Conservation (phyloP, 2,888 invertebrate species). For the Oligia strigilis region DNA sequence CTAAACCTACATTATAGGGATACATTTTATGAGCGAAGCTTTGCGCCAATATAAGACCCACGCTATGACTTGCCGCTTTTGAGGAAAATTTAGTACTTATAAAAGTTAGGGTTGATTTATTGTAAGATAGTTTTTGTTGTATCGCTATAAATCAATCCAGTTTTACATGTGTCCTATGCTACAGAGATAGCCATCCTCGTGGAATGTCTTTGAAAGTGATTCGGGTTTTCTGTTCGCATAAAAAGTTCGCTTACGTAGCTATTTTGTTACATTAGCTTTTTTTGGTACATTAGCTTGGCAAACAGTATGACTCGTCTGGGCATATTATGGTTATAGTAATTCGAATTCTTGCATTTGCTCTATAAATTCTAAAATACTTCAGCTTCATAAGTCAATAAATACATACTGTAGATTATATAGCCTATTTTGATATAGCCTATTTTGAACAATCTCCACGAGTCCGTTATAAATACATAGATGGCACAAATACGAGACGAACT, state of each 20-base stretch:
- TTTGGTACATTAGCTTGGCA: not conserved
- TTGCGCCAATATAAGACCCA: slow-evolving; percentile 39
- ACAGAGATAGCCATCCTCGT: slow-evolving; percentile 23
- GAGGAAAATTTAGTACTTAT: slow-evolving; percentile 48
- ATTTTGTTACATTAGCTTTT: not conserved
- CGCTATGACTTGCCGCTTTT: slow-evolving; percentile 63
- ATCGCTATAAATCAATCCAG: slow-evolving; percentile 65
- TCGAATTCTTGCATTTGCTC: not conserved
- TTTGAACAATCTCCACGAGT: not conserved
- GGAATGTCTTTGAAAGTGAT: slow-evolving; percentile 33
- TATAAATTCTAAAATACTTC: not conserved
- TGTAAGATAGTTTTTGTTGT: slow-evolving; percentile 59
- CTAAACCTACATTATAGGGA: slow-evolving; percentile 55
- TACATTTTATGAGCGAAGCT: slow-evolving; percentile 58
- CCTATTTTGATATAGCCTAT: not conserved
- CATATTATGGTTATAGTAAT: not conserved
- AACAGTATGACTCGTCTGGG: not conserved
- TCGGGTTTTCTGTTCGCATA: slow-evolving; percentile 17
- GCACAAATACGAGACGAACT: not conserved
- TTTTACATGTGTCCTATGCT: slow-evolving; percentile 56
- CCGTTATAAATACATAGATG: not conserved
- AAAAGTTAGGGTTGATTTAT: slow-evolving; percentile 69
- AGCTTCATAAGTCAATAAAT: not conserved
- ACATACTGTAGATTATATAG: not conserved
- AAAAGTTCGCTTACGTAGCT: slow-evolving; percentile 10